Evolutionary conservation across 1,140 invertebrate species (phyloP).

Genomic region (Harpegnathos saltator): DNA sequence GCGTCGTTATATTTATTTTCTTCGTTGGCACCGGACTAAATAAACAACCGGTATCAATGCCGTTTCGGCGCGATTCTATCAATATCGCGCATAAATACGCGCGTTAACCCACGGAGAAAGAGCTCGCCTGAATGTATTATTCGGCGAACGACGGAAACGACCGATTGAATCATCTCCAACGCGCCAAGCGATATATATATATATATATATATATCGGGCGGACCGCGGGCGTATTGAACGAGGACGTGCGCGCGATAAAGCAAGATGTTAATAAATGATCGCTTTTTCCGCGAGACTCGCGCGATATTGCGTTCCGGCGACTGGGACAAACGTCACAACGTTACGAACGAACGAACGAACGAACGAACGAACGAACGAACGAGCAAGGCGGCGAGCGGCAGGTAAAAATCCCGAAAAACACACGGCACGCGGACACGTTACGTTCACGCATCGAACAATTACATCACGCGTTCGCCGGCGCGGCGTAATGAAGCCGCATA

Average conservation of each 20-base stretch:
- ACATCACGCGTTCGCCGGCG: slow-evolving; percentile 27
- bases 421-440: slow-evolving; percentile 9
- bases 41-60: slow-evolving; percentile 40
- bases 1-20: slow-evolving; percentile 28
- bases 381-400: slow-evolving; percentile 37
- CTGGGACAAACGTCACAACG: too few relatives aligned
- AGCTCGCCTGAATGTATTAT: background rate
- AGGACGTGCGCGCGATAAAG: slow-evolving; percentile 5
- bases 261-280: slow-evolving; percentile 58
- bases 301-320: background rate
- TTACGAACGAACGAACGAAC: background rate
- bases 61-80: too few relatives aligned
- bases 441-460: slow-evolving; percentile 6
- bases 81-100: too few relatives aligned
- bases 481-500: slow-evolving; percentile 56
- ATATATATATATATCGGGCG: slow-evolving; percentile 5
- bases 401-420: too few relatives aligned
- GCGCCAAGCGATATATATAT: too few relatives aligned
- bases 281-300: slow-evolving; percentile 29
- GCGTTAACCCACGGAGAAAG: slow-evolving; percentile 18
- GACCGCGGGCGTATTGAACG: background rate
- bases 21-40: background rate
- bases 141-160: background rate
- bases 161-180: slow-evolving; percentile 41
- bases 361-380: background rate